phyloP scores from a whole-genome alignment of 2,113 vertebrate species.

The Tetrax tetrax region DNA sequence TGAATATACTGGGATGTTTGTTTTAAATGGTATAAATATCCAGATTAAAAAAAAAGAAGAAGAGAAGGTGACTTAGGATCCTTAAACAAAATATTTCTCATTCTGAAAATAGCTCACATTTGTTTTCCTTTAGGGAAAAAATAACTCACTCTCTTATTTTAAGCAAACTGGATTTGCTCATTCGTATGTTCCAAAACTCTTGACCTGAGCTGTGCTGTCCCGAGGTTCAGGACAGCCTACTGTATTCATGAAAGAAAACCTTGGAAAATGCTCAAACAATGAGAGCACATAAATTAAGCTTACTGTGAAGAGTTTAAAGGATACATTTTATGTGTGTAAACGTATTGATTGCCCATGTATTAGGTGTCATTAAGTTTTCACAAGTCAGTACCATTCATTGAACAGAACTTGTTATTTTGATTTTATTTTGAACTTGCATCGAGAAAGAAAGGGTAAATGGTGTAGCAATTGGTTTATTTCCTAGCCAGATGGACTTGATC shows the following conservation, averaged over 20 bases:
- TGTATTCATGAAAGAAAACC: slow-evolving; percentile 21
- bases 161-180: not conserved
- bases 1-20: not conserved
- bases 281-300: slow-evolving; percentile 29
- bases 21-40: not conserved
- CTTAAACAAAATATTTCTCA: not conserved
- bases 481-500: not conserved
- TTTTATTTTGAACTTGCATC: not conserved
- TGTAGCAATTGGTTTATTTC: not conserved
- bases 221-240: slow-evolving; percentile 11
- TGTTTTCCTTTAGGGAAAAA: not conserved
- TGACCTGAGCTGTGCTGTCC: not conserved
- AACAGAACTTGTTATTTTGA: not conserved
- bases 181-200: slow-evolving; percentile 7
- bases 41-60: not conserved
- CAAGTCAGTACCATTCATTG: not conserved
- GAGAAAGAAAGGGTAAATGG: not conserved
- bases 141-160: not conserved
- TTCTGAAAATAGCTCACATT: not conserved
- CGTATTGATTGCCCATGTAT: not conserved
- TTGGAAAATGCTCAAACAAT: slow-evolving; percentile 4
- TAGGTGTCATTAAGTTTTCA: not conserved
- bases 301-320: slow-evolving; percentile 2
- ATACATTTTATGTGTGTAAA: slow-evolving; percentile 13
- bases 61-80: not conserved